phyloP scores from a whole-genome alignment of 2,888 invertebrate species.

The Melinopterus prodromus region DNA sequence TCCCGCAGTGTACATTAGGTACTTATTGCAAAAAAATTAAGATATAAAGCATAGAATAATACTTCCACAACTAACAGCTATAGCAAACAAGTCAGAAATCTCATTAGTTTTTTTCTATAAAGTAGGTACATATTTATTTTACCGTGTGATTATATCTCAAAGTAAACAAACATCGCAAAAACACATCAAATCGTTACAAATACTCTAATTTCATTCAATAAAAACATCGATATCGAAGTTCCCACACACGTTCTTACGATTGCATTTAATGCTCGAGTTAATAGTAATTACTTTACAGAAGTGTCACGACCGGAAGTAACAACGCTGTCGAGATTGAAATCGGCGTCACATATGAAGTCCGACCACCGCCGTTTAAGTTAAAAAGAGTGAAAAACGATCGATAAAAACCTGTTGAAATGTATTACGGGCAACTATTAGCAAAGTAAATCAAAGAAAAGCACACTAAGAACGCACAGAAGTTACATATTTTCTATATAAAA shows the following conservation, averaged over 20 bases:
- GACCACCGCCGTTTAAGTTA: background rate
- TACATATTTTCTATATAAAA: too few relatives aligned
- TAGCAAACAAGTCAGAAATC: too few relatives aligned
- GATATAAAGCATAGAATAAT: too few relatives aligned
- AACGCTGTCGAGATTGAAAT: background rate
- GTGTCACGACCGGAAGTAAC: background rate
- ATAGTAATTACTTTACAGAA: background rate
- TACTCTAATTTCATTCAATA: background rate
- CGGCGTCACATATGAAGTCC: background rate
- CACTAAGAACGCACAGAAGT: too few relatives aligned
- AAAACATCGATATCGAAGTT: background rate
- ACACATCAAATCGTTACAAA: background rate
- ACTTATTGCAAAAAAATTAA: too few relatives aligned
- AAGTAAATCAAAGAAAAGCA: too few relatives aligned
- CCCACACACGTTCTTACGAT: background rate
- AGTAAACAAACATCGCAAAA: too few relatives aligned
- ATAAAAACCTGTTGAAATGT: background rate
- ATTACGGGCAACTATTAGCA: background rate
- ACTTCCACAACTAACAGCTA: too few relatives aligned
- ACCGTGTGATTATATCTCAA: too few relatives aligned
- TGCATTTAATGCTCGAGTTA: background rate
- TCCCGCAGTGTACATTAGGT: too few relatives aligned
- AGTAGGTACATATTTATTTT: too few relatives aligned
- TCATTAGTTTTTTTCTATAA: too few relatives aligned
- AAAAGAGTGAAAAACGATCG: background rate